These are phyloP conservation scores for Ia io DNA, from an alignment of 2,113 vertebrate species.

Conservation along the genomic window DNA sequence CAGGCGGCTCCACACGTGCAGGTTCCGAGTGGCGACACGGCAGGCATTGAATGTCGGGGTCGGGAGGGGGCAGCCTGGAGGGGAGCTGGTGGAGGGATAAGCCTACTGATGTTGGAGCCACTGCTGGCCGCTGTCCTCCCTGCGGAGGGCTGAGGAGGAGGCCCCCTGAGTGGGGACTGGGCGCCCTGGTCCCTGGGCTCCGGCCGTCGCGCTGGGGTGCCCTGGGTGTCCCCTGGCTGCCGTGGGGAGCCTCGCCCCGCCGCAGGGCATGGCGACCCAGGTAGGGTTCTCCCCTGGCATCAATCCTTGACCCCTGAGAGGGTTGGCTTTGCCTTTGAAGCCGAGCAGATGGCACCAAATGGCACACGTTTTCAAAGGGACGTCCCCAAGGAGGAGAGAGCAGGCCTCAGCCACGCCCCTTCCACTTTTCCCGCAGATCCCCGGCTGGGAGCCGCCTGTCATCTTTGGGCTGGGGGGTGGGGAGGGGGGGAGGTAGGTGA, in stretches of 20 bases:
- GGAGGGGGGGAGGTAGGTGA: neutral
- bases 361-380: neutral
- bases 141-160: neutral
- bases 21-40: neutral
- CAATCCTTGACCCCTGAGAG: neutral
- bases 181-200: neutral
- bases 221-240: neutral
- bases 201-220: neutral
- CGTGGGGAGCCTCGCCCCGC: accelerated
- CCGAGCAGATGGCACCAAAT: conserved; percentile 15
- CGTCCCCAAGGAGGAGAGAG: neutral
- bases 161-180: too few relatives aligned
- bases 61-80: accelerated
- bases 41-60: neutral
- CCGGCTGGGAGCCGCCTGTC: neutral
- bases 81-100: neutral
- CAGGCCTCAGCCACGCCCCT: conserved; percentile 24
- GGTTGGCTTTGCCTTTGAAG: neutral
- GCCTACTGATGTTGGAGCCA: accelerated
- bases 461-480: neutral
- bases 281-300: neutral
- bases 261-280: neutral
- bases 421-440: neutral
- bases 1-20: neutral
- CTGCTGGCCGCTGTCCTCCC: neutral